These are phyloP conservation scores for Micromussa lordhowensis DNA, from an alignment of 92 coral and sea anemone genomes.

Conservation along the genomic window DNA sequence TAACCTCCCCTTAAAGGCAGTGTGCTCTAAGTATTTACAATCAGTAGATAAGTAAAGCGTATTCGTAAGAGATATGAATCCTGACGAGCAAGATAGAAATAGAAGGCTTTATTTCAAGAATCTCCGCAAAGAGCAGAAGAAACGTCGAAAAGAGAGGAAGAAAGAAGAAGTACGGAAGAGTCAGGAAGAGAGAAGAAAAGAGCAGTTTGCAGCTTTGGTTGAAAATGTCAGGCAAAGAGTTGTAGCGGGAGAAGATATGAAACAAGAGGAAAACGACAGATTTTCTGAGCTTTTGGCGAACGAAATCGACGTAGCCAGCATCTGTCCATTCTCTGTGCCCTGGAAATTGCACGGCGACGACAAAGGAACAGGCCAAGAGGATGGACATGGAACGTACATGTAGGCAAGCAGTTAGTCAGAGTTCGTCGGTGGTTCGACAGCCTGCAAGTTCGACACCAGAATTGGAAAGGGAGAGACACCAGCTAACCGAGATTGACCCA, in stretches of 20 bases:
- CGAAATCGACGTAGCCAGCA: not conserved
- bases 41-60: too few relatives aligned
- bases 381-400: too few relatives aligned
- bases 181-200: not conserved
- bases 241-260: not conserved
- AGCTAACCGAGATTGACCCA: too few relatives aligned
- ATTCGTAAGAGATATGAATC: not conserved
- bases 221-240: not conserved
- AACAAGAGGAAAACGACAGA: not conserved
- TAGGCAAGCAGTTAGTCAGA: too few relatives aligned
- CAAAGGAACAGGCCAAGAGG: too few relatives aligned
- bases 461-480: too few relatives aligned
- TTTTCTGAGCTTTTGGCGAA: not conserved
- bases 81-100: not conserved
- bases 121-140: slow-evolving; percentile 29
- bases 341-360: too few relatives aligned
- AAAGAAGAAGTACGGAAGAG: slow-evolving; percentile 9
- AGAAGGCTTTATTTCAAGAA: slow-evolving; percentile 22
- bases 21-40: not conserved
- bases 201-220: not conserved
- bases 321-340: too few relatives aligned
- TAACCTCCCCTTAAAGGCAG: not conserved
- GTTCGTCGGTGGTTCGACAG: too few relatives aligned
- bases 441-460: too few relatives aligned
- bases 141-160: slow-evolving; percentile 25